Evolutionary conservation across 2,797 vertebrate species (phyloP).

Genomic region (Phrynocephalus guinanensis): DNA sequence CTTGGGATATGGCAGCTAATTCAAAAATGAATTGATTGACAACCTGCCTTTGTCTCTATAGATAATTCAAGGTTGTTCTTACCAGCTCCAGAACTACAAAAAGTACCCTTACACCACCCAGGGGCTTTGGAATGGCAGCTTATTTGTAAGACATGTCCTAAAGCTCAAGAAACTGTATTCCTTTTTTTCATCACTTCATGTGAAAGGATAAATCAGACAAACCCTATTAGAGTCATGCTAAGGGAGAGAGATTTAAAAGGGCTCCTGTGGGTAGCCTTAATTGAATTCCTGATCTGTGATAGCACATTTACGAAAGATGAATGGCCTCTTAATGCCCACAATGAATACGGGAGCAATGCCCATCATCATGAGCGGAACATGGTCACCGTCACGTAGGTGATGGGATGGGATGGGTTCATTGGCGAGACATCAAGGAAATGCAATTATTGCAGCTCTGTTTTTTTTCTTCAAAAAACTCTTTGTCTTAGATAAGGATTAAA

Average conservation of each 20-base stretch:
- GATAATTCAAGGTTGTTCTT: too few relatives aligned
- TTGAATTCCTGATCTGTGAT: slow-evolving; percentile 70
- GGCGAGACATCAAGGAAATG: slow-evolving; percentile 76
- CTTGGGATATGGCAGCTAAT: too few relatives aligned
- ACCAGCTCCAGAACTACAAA: neutral
- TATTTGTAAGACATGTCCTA: slow-evolving; percentile 41
- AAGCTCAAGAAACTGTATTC: slow-evolving; percentile 55
- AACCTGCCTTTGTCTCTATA: too few relatives aligned
- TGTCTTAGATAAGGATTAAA: too few relatives aligned
- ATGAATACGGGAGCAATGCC: slow-evolving; percentile 55
- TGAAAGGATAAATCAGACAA: slow-evolving; percentile 53
- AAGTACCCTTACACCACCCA: neutral
- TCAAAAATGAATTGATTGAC: too few relatives aligned
- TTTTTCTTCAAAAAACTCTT: neutral
- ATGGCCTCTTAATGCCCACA: slow-evolving; percentile 61
- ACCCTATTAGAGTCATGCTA: slow-evolving; percentile 61
- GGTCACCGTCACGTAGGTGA: slow-evolving; percentile 77
- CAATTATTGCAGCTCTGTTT: slow-evolving; percentile 73
- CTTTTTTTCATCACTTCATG: slow-evolving; percentile 47
- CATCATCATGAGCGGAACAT: slow-evolving; percentile 65
- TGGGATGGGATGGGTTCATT: slow-evolving; percentile 57
- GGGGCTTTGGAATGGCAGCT: neutral
- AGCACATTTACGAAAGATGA: slow-evolving; percentile 62
- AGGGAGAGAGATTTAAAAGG: slow-evolving; percentile 72
- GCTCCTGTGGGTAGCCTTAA: slow-evolving; percentile 71